Evolutionary conservation across 2,113 vertebrate genomes (phyloP).

Genomic region (Gopherus evgoodei): DNA sequence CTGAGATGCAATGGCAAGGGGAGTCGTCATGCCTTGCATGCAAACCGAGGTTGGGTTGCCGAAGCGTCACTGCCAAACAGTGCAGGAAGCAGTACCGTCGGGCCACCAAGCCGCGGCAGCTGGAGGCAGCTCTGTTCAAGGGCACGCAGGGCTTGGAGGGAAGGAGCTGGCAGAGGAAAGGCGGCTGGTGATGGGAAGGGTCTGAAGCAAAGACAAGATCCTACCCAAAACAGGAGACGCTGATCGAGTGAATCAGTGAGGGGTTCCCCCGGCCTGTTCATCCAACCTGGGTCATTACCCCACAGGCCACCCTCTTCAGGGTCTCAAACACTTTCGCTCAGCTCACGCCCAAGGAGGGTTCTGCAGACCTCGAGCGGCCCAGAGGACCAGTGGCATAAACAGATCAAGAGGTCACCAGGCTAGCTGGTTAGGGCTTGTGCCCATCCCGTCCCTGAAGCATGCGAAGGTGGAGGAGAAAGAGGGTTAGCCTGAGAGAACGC

Average conservation of each 20-base stretch:
- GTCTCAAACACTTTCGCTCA: not conserved
- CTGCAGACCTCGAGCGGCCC: not conserved
- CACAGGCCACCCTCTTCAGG: not conserved
- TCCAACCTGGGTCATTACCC: not conserved
- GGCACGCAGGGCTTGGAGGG: no score
- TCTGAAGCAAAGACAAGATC: not conserved
- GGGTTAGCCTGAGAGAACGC: not conserved
- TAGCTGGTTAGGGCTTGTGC: not conserved
- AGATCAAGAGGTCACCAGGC: not conserved
- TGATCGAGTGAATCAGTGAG: not conserved
- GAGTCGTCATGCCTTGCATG: not conserved
- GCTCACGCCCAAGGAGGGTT: not conserved
- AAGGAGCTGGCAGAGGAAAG: no score
- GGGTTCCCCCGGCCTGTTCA: not conserved
- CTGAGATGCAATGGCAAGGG: not conserved
- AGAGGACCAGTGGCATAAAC: not conserved
- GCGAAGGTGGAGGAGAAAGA: not conserved
- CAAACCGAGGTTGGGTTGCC: not conserved
- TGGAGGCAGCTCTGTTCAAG: no score
- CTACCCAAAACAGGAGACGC: not conserved
- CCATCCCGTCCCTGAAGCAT: not conserved
- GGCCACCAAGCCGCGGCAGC: not conserved
- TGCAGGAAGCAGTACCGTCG: not conserved
- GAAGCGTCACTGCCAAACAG: not conserved
- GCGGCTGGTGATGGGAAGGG: not conserved